Conservation (phyloP, 2,113 vertebrate genomes). For the Gymnobelideus leadbeateri region DNA sequence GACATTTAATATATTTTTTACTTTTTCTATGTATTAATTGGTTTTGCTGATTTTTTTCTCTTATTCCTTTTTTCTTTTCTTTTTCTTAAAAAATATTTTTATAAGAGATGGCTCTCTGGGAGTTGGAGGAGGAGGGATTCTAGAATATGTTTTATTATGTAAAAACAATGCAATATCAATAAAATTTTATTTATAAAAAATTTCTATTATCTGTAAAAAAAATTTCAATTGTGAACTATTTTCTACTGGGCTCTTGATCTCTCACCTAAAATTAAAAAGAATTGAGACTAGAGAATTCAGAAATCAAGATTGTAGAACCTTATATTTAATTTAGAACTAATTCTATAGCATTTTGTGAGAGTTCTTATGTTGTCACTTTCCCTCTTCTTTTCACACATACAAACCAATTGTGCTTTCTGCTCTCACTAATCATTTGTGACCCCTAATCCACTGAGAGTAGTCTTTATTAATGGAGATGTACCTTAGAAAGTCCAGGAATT, state of each 20-base stretch:
- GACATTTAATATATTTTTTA: too few relatives aligned
- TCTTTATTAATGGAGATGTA: conserved; percentile 1
- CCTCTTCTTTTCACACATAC: too few relatives aligned
- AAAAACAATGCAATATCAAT: background rate
- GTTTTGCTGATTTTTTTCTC: too few relatives aligned
- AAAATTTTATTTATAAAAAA: background rate
- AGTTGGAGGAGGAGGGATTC: background rate
- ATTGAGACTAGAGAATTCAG: too few relatives aligned
- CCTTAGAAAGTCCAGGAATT: conserved; percentile 2
- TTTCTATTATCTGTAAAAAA: background rate
- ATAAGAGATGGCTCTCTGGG: background rate
- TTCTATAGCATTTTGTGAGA: too few relatives aligned
- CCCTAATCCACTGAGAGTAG: too few relatives aligned
- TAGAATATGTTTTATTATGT: background rate
- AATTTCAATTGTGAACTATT: background rate
- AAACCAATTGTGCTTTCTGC: too few relatives aligned
- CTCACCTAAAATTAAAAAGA: background rate
- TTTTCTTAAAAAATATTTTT: background rate
- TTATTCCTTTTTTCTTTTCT: too few relatives aligned
- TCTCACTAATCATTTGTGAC: background rate
- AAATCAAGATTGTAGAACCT: too few relatives aligned
- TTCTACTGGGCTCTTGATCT: background rate
- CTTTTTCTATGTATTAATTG: too few relatives aligned
- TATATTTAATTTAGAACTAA: too few relatives aligned
- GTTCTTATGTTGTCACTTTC: too few relatives aligned